Base-by-base conservation (phyloP, 2,797 vertebrate genomes). In the Scleropages formosus region DNA sequence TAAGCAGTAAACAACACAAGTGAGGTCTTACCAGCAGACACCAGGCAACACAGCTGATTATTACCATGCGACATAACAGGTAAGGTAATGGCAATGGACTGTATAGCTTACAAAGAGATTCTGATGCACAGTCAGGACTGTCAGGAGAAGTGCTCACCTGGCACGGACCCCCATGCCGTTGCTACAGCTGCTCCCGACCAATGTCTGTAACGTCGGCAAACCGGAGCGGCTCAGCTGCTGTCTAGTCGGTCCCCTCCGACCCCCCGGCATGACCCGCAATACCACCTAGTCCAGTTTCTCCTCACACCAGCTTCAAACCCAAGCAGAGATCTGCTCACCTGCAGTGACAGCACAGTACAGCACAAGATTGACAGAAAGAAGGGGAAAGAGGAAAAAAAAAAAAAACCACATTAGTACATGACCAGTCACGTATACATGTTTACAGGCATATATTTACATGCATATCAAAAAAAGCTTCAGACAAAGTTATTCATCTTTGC, bases 171-270 rank as follows among this genome's bases (percentile, higher is more conserved):
- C 93, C 3, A 94, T 94, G 85, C 97, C 94, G 92, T 98, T 98
- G 81, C 94, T 92, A 6, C 96, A 93, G 88, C 92, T 92, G 68
- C 94, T 94, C 8, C 96, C 98, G 70, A 98, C 96, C 85, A 99
- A 90, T 16, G 96, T 98, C 91, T 98, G 96, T 85, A 98, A 93
- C 85, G 98, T 98, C 73, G 97, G 97, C 89, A 99, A 93, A 83
- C 96, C 95, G 85, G 95, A 95, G 89, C 97, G 96, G 93, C 95
- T 98, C 89, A 98, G 92, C 90, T 99, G 97, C 92, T 99, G 98
- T 96, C 98, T 96, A 90, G 95, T 98, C 85, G 96, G 97, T 91
- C 98, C 98, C 95, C 98, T 95, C 92, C 98, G 95, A 93, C 98
- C 96, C 90, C 98, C 96, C 91, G 97, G 97, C 98, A 99, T 99